Percentiles rank a stretch among this genome's conserved stretches.
These are phyloP conservation scores for Perdita meconis DNA, from an alignment of 2,888 invertebrate genomes.

Conservation along the genomic window DNA sequence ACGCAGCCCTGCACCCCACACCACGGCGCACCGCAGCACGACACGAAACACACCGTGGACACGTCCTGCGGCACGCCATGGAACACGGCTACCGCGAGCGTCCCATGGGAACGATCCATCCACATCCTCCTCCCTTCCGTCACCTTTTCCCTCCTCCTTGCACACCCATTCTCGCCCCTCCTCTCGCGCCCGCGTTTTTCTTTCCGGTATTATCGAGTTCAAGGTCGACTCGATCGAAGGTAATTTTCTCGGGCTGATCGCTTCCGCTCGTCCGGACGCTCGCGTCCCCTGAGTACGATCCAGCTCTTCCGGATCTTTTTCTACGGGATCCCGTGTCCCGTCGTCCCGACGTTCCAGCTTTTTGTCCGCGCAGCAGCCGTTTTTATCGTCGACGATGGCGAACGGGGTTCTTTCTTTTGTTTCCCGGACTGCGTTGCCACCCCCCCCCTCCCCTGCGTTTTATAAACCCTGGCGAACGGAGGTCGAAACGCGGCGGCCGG, in stretches of 20 bases:
- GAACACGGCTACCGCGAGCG: conserved; percentile 64
- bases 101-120: conserved; percentile 70
- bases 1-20: conserved; percentile 40
- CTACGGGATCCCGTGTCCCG: not conserved
- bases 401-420: not conserved
- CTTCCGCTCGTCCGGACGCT: conserved; percentile 51
- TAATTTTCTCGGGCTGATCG: conserved; percentile 68
- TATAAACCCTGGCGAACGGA: conserved; percentile 44
- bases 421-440: not conserved
- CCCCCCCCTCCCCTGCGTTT: no score
- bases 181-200: conserved; percentile 23
- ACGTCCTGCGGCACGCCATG: conserved; percentile 73
- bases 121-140: conserved; percentile 42
- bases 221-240: conserved; percentile 70
- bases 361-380: conserved; percentile 6
- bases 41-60: conserved; percentile 72
- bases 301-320: conserved; percentile 17
- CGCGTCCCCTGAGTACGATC: conserved; percentile 68
- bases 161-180: not conserved
- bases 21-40: conserved; percentile 70
- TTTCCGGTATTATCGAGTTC: conserved; percentile 59
- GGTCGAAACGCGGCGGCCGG: conserved; percentile 24
- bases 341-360: conserved; percentile 1
- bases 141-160: conserved; percentile 18
- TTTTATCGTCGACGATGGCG: conserved; percentile 23